Conservation (phyloP, 2,113 vertebrate species). For the Mus musculus region GRCm39 chr17:76652001-76652500, state of each 20-base stretch:
- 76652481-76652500: no score
- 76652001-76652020: neutral
- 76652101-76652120: conserved; percentile 5
- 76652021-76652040: neutral
- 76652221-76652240: conserved; percentile 38
- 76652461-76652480: neutral
- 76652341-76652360: neutral
- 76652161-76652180: conserved; percentile 33
- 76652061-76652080: neutral
- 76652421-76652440: neutral
- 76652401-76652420: conserved; percentile 16
- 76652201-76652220: conserved; percentile 4
- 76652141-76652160: neutral
- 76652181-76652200: neutral
- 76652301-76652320: neutral
- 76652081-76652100: neutral
- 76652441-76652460: neutral
- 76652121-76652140: conserved; percentile 26
- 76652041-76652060: neutral
- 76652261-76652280: conserved; percentile 49
- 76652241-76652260: conserved; percentile 66
- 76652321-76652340: neutral
- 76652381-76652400: neutral
- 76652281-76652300: neutral
- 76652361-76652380: neutral